Evolutionary conservation across 64 coral and sea anemone species (phyloP), one percentile per base, ranked within the genome.

Genomic region (Cladopsammia gracilis): DNA sequence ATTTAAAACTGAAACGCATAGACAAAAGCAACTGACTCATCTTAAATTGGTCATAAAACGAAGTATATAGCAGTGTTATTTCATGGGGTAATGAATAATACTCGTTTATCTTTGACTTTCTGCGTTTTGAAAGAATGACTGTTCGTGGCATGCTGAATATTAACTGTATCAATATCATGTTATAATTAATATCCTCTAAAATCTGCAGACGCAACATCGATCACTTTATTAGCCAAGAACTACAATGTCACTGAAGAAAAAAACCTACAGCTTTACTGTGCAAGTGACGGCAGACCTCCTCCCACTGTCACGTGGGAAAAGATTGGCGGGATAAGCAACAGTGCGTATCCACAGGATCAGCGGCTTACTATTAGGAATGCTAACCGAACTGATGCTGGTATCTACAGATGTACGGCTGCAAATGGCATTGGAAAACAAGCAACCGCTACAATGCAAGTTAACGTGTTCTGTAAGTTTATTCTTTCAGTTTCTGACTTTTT

Each of bases 391-490:
- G 51, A 54, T 8, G 75, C 49, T 12, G 75, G 75, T 78, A 57
- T 13, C 20, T 78, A 57, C 50, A 78, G 3, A 22, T 78, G 75
- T 12, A 57, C 75, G 49, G 75, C 75, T 4, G 5, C 20, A 53
- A 78, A 78, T 78, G 75, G 75, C 51, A 78, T 78, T 23, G 75
- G 75, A 12, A 14, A 78, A 57, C 7, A 6, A 12, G 52, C 51
- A 56, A 12, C 51, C 25, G 4, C 53, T 13, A 24, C 23, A 10
- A 78, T 50, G 10, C 54, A 59, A 1, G 77, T 80, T 2, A 59
- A 60, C 25, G 57, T 80, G 25, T 80, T 80, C 16, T 80, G 77
- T 80, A 80, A 80, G 77, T 80, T 54, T 54, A 54, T 11, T 54
- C 6, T 0, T 11, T 11, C 11, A 54, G 11, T 6, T 54, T 54